These are phyloP conservation scores for Agrypnia vestita DNA, from an alignment of 1,140 invertebrate species.

Conservation along the genomic window DNA sequence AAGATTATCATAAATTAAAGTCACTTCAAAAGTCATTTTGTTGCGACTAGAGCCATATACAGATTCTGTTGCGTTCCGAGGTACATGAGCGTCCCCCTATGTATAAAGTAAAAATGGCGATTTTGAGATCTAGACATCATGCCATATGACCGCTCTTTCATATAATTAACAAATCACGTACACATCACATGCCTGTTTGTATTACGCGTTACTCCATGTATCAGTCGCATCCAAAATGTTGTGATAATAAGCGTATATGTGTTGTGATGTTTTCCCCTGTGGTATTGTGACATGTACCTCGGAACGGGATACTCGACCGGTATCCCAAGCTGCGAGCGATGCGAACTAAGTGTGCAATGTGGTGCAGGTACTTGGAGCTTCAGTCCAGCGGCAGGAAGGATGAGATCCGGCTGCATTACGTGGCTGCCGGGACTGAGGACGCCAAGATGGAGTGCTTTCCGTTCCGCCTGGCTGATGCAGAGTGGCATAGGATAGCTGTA, in stretches of 20 bases:
- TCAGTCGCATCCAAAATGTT: constrained; percentile 7
- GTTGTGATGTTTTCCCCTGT: constrained; percentile 55
- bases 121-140: constrained; percentile 73
- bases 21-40: too few relatives aligned
- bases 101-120: constrained; percentile 66
- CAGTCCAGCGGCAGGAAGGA: constrained; percentile 91
- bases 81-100: constrained; percentile 73
- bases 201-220: constrained; percentile 14
- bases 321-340: constrained; percentile 29
- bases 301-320: constrained; percentile 52
- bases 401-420: constrained; percentile 86
- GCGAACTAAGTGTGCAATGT: constrained; percentile 44
- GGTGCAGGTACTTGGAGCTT: constrained; percentile 87
- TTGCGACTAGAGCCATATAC: not conserved
- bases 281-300: constrained; percentile 60
- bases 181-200: constrained; percentile 28
- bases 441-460: constrained; percentile 89
- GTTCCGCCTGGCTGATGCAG: constrained; percentile 87
- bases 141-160: constrained; percentile 27
- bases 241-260: constrained; percentile 36
- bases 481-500: constrained; percentile 90
- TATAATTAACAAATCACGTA: constrained; percentile 22
- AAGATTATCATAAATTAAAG: not conserved
- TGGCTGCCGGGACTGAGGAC: constrained; percentile 75
- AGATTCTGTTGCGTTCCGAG: constrained; percentile 69